phyloP scores from a whole-genome alignment of 2,888 invertebrate species.

The Cephonodes hylas region DNA sequence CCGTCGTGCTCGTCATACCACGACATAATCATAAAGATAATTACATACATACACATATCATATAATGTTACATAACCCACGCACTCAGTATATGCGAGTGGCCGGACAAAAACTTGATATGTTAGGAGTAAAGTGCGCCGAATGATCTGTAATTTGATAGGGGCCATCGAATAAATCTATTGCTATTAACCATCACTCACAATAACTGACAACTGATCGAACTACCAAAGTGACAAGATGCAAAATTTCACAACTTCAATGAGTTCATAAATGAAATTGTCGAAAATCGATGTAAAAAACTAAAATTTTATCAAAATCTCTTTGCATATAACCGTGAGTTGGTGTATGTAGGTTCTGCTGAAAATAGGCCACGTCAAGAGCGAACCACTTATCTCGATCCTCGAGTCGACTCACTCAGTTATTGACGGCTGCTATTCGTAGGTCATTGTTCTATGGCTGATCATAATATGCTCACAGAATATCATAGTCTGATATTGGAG shows the following conservation, averaged over 20 bases:
- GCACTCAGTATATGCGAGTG: conserved; percentile 43
- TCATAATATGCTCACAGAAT: neutral
- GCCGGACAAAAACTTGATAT: conserved; percentile 57
- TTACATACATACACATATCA: conserved; percentile 52
- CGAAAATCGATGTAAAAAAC: no score
- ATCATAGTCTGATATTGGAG: no score
- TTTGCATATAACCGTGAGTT: neutral
- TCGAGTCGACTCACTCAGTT: neutral
- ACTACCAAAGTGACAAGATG: no score
- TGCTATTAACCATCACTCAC: no score
- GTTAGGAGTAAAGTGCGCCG: conserved; percentile 7
- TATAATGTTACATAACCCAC: conserved; percentile 57
- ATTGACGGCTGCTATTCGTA: neutral
- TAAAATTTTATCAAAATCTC: neutral
- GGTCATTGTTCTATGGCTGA: neutral
- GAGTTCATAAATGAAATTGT: no score
- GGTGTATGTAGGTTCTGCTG: neutral
- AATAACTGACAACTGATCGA: no score
- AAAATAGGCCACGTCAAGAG: neutral
- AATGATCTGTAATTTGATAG: neutral
- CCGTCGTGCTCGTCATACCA: conserved; percentile 51
- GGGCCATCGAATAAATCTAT: neutral
- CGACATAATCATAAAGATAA: conserved; percentile 47
- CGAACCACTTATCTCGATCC: neutral
- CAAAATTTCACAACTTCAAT: no score